A percentile compares a stretch with the other conserved stretches of the same genome.
These are phyloP conservation scores for Menidia menidia DNA, from an alignment of 2,797 vertebrate genomes.

Conservation along the genomic window DNA sequence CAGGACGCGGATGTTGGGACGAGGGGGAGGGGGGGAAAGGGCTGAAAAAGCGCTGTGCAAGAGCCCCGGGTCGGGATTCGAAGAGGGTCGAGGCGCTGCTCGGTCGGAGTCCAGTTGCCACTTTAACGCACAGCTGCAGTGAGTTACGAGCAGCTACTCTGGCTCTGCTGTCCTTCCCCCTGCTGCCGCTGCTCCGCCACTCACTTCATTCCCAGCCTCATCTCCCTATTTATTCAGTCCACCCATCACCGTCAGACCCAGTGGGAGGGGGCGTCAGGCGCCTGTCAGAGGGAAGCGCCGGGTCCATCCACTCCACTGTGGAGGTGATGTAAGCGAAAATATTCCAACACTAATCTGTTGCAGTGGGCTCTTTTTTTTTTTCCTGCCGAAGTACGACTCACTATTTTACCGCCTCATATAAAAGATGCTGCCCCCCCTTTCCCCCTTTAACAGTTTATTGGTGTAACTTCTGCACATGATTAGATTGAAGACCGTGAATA, in stretches of 20 bases:
- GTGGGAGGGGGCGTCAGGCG: slow-evolving; percentile 71
- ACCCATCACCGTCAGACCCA: slow-evolving; percentile 78
- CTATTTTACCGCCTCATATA: neutral
- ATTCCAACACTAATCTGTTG: slow-evolving; percentile 33
- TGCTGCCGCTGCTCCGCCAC: slow-evolving; percentile 68
- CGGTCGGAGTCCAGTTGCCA: slow-evolving; percentile 55
- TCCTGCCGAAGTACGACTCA: slow-evolving; percentile 1
- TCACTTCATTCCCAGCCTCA: slow-evolving; percentile 67
- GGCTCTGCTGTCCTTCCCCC: slow-evolving; percentile 38
- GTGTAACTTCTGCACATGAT: neutral
- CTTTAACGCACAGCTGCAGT: slow-evolving; percentile 43
- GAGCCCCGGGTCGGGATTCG: neutral
- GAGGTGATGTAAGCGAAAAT: slow-evolving; percentile 62
- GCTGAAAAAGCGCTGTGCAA: slow-evolving; percentile 3
- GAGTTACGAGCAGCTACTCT: slow-evolving; percentile 56
- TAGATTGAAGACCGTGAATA: neutral
- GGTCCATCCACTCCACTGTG: slow-evolving; percentile 36
- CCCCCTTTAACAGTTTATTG: neutral
- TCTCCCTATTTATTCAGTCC: slow-evolving; percentile 83
- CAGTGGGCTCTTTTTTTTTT: neutral
- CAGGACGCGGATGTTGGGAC: neutral
- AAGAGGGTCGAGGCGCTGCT: slow-evolving; percentile 33
- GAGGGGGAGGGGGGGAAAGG: slow-evolving; percentile 10
- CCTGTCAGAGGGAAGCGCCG: slow-evolving; percentile 67
- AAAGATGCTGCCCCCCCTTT: neutral